phyloP scores from a whole-genome alignment of 2,113 vertebrate species.

The Amblyopsis rosae region DNA sequence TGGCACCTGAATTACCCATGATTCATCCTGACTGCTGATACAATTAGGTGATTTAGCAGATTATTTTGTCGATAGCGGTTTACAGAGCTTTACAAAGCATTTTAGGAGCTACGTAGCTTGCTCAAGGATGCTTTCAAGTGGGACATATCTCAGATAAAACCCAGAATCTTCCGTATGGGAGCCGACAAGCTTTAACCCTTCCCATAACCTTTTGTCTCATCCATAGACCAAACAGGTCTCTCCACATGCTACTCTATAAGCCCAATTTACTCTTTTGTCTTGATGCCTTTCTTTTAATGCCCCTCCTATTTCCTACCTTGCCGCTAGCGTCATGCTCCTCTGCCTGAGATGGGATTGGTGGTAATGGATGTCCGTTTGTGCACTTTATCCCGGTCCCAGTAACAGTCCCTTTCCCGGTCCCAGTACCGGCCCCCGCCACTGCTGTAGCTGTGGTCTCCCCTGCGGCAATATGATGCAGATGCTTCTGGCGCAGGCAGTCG shows the following conservation, averaged over 20 bases:
- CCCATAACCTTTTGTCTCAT: not conserved
- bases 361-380: slow-evolving; percentile 36
- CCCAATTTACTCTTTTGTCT: slow-evolving; percentile 2
- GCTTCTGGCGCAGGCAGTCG: slow-evolving; percentile 79
- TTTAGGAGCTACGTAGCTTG: no score
- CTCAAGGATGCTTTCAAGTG: no score
- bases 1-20: not conserved
- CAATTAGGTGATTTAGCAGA: not conserved
- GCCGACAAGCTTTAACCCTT: no score
- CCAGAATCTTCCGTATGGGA: no score
- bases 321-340: slow-evolving; percentile 67
- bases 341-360: slow-evolving; percentile 48
- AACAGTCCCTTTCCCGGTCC: not conserved
- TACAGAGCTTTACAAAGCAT: no score
- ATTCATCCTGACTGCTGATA: slow-evolving; percentile 21
- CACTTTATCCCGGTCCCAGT: slow-evolving; percentile 2
- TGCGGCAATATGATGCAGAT: slow-evolving; percentile 74
- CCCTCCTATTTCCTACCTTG: slow-evolving; percentile 60
- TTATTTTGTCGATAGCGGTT: no score
- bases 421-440: not conserved
- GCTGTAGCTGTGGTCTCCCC: slow-evolving; percentile 23
- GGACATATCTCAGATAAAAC: no score
- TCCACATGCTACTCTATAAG: not conserved
- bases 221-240: not conserved
- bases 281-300: not conserved